These are phyloP conservation scores for Neotragus pygmaeus DNA, from an alignment of 2,113 vertebrate species.

Conservation along the genomic window DNA sequence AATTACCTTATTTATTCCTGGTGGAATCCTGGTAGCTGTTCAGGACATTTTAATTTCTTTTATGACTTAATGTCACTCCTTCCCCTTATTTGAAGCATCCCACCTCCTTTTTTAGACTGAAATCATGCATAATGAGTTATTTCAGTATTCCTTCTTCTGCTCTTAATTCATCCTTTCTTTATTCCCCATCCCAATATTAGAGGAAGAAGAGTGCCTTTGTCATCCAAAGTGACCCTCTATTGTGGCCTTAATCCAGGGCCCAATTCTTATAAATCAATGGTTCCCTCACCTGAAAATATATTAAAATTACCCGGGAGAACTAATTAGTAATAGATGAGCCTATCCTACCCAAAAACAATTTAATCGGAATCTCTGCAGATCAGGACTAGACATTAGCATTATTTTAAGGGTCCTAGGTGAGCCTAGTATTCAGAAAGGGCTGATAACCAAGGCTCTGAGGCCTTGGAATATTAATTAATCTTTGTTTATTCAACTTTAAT, in stretches of 20 bases:
- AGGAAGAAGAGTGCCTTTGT: not conserved
- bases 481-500: slow-evolving; percentile 10
- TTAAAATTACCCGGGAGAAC: not conserved
- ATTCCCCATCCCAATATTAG: not conserved
- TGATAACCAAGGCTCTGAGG: not conserved
- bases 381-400: not conserved
- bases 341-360: not conserved
- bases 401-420: not conserved
- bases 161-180: not conserved
- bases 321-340: not conserved
- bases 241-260: not conserved
- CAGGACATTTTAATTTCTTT: not conserved
- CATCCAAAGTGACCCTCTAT: not conserved
- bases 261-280: not conserved
- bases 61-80: not conserved
- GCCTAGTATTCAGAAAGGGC: not conserved
- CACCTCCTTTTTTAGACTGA: not conserved
- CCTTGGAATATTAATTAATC: not conserved
- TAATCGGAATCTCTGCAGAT: not conserved
- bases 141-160: not conserved
- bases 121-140: not conserved
- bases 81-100: not conserved
- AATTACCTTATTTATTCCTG: not conserved
- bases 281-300: not conserved
- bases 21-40: not conserved